Percentiles rank a stretch among this genome's conserved stretches.
These are phyloP conservation scores for Turritopsis rubra DNA, from an alignment of 30 jellyfish, hydroid and myxozoan genomes.

Conservation along the genomic window DNA sequence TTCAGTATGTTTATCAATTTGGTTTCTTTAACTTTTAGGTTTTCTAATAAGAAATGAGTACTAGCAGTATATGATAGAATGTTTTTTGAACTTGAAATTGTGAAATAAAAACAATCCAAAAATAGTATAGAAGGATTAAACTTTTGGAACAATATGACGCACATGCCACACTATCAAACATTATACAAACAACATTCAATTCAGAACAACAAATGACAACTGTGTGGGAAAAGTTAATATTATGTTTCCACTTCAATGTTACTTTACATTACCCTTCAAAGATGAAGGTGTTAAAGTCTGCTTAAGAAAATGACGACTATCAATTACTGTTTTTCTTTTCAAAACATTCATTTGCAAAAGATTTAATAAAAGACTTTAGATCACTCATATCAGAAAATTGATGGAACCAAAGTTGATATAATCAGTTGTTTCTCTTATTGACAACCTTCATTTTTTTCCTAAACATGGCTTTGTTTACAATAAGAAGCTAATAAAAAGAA, in stretches of 20 bases:
- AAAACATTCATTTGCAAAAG: not conserved
- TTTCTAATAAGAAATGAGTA: too few relatives aligned
- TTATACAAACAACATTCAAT: not conserved
- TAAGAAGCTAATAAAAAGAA: not conserved
- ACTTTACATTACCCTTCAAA: not conserved
- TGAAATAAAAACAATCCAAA: not conserved
- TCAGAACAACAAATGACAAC: not conserved
- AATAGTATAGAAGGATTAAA: not conserved
- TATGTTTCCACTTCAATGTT: not conserved
- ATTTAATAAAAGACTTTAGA: not conserved
- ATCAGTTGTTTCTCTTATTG: too few relatives aligned
- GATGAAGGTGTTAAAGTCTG: not conserved
- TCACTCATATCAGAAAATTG: too few relatives aligned
- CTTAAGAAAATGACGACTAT: not conserved
- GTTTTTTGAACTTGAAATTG: not conserved
- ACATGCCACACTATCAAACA: not conserved
- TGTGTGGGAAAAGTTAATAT: not conserved
- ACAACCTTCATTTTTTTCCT: too few relatives aligned
- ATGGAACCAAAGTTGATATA: too few relatives aligned
- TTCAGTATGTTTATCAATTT: too few relatives aligned
- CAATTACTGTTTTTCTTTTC: not conserved
- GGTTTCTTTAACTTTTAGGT: too few relatives aligned
- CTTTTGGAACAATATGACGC: too few relatives aligned
- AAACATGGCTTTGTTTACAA: not conserved
- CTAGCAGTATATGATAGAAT: not conserved